Evolutionary conservation across 2,797 vertebrate species (phyloP).

Genomic region (Staurois parvus): DNA sequence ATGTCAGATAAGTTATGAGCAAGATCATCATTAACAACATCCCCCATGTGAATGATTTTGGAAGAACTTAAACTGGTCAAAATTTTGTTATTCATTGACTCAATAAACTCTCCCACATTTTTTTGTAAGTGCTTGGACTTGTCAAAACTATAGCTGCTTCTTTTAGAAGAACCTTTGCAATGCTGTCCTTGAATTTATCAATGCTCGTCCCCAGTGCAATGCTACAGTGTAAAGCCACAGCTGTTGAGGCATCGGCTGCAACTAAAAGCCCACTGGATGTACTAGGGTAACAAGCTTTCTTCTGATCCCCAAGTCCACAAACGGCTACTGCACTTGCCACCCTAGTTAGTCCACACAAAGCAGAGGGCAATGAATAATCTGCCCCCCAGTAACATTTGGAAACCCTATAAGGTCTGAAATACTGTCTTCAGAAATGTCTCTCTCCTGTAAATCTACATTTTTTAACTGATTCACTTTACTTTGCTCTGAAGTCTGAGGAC

Average conservation of each 20-base stretch:
- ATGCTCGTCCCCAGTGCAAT: conserved; percentile 80
- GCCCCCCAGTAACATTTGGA: conserved; percentile 39
- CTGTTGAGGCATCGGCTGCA: conserved; percentile 81
- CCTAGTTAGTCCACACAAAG: conserved; percentile 90
- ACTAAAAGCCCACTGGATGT: conserved; percentile 81
- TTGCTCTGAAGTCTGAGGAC: conserved; percentile 86
- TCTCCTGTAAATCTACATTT: conserved; percentile 25
- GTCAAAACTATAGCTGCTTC: conserved; percentile 86
- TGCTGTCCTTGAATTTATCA: conserved; percentile 83
- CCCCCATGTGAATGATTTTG: conserved; percentile 75
- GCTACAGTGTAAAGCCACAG: conserved; percentile 79
- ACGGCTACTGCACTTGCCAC: conserved; percentile 89
- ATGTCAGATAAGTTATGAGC: conserved; percentile 87
- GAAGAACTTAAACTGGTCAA: conserved; percentile 83
- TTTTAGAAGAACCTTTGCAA: conserved; percentile 86
- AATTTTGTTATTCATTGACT: conserved; percentile 85
- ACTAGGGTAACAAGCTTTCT: conserved; percentile 73
- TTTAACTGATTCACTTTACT: conserved; percentile 78
- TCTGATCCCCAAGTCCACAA: conserved; percentile 82
- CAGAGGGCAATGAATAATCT: conserved; percentile 88
- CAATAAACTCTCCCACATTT: conserved; percentile 86
- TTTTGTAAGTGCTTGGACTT: conserved; percentile 80
- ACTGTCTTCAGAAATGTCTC: conserved; percentile 66
- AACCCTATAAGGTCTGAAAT: conserved; percentile 60
- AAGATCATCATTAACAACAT: conserved; percentile 81